These are phyloP conservation scores for Apodemus agrarius DNA, from an alignment of 2,797 vertebrate species.

Conservation along the genomic window DNA sequence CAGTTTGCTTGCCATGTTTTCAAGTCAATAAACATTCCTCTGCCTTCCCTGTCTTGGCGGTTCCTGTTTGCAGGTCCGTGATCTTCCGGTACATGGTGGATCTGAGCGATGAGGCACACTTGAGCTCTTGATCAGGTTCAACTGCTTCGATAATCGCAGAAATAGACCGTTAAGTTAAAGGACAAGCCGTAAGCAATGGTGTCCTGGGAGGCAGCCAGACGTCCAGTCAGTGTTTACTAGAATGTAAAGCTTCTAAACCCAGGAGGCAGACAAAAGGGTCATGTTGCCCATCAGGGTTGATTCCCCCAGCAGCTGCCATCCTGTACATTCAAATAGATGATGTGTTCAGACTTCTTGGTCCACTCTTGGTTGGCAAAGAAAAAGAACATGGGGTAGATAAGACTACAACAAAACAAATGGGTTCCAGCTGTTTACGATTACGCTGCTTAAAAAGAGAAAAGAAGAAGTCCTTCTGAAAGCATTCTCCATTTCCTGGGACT, in stretches of 20 bases:
- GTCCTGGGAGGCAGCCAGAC: slow-evolving; percentile 21
- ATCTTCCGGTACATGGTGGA: neutral
- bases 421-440: slow-evolving; percentile 61
- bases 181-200: slow-evolving; percentile 1
- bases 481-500: neutral
- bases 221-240: neutral
- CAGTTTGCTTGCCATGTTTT: neutral
- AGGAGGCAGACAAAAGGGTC: neutral
- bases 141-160: neutral
- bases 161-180: neutral
- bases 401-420: slow-evolving; percentile 44
- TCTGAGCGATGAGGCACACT: neutral
- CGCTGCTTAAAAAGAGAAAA: neutral
- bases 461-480: neutral
- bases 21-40: neutral
- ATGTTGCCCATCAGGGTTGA: neutral
- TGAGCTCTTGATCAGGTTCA: neutral
- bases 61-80: neutral
- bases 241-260: neutral
- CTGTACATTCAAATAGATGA: neutral
- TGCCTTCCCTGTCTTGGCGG: neutral
- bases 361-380: neutral
- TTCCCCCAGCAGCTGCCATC: neutral
- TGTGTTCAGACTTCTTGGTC: slow-evolving; percentile 26
- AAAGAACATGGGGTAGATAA: slow-evolving; percentile 43